A percentile compares a stretch with the other conserved stretches of the same genome.
Evolutionary conservation across 2,113 vertebrate genomes (phyloP).

Genomic region (Centrocercus urophasianus): DNA sequence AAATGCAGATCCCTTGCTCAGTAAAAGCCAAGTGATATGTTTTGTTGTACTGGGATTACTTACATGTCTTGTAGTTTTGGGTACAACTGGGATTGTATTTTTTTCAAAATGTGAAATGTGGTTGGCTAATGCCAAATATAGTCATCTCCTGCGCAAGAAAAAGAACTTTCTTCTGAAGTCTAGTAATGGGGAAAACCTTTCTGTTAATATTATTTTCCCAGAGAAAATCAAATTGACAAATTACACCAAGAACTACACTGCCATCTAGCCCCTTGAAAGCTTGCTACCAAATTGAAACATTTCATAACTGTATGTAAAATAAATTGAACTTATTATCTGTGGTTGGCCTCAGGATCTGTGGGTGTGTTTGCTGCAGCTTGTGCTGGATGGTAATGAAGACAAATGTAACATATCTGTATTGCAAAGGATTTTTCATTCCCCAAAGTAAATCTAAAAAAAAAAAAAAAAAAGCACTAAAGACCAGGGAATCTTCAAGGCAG

Average conservation of each 20-base stretch:
- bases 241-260: slow-evolving; percentile 85
- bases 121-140: slow-evolving; percentile 90
- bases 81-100: slow-evolving; percentile 89
- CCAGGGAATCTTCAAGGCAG: slow-evolving; percentile 8
- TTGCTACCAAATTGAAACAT: neutral
- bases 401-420: neutral
- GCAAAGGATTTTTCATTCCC: slow-evolving; percentile 14
- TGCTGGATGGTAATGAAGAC: slow-evolving; percentile 30
- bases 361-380: slow-evolving; percentile 1
- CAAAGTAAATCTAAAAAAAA: neutral
- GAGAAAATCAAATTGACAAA: slow-evolving; percentile 90
- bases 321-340: neutral
- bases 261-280: slow-evolving; percentile 77
- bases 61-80: slow-evolving; percentile 91
- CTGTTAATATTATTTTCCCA: slow-evolving; percentile 92
- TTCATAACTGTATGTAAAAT: slow-evolving; percentile 25
- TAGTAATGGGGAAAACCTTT: slow-evolving; percentile 81
- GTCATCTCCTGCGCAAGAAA: slow-evolving; percentile 86
- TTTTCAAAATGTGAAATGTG: slow-evolving; percentile 92
- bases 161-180: slow-evolving; percentile 85
- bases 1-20: slow-evolving; percentile 81
- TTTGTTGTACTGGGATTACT: slow-evolving; percentile 92
- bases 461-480: neutral
- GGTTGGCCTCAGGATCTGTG: slow-evolving; percentile 36
- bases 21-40: slow-evolving; percentile 91